phyloP scores from a whole-genome alignment of 2,888 invertebrate genomes.

The Venusia cambrica region DNA sequence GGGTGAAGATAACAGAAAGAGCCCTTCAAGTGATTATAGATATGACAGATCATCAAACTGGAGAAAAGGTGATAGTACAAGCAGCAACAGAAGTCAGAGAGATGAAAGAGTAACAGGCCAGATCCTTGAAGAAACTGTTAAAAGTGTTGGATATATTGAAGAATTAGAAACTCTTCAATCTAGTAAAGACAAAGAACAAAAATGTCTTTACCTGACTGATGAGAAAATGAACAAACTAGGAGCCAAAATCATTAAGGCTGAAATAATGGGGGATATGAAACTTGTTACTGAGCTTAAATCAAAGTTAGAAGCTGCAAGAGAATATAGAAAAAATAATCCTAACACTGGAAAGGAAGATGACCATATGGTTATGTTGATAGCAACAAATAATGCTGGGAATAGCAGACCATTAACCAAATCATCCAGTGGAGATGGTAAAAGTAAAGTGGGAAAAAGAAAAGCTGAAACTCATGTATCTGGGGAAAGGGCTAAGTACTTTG shows the following conservation, averaged over 20 bases:
- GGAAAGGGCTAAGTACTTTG: constrained; percentile 90
- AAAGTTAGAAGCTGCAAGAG: constrained; percentile 87
- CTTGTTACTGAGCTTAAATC: constrained; percentile 85
- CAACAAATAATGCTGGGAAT: constrained; percentile 84
- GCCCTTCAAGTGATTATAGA: constrained; percentile 20
- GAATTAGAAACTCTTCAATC: constrained; percentile 7
- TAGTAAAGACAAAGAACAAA: constrained; percentile 23
- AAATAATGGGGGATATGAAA: constrained; percentile 92
- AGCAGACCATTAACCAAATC: constrained; percentile 82
- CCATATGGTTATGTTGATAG: constrained; percentile 84
- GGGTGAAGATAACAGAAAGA: constrained; percentile 21
- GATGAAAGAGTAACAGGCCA: constrained; percentile 3
- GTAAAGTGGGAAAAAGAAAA: constrained; percentile 76
- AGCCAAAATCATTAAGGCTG: constrained; percentile 95
- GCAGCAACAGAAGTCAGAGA: constrained; percentile 15
- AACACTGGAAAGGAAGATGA: constrained; percentile 50
- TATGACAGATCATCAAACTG: constrained; percentile 40
- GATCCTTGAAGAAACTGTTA: neutral
- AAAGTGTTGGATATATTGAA: constrained; percentile 8
- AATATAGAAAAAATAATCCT: constrained; percentile 68
- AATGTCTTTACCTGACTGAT: constrained; percentile 81
- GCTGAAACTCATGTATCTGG: constrained; percentile 87
- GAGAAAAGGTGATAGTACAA: constrained; percentile 37
- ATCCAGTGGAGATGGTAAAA: constrained; percentile 61
- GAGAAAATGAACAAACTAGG: constrained; percentile 94